Evolutionary conservation across 2,888 invertebrate species (phyloP), one percentile per base, ranked within the genome.

Genomic region (Protodeltote pygarga): DNA sequence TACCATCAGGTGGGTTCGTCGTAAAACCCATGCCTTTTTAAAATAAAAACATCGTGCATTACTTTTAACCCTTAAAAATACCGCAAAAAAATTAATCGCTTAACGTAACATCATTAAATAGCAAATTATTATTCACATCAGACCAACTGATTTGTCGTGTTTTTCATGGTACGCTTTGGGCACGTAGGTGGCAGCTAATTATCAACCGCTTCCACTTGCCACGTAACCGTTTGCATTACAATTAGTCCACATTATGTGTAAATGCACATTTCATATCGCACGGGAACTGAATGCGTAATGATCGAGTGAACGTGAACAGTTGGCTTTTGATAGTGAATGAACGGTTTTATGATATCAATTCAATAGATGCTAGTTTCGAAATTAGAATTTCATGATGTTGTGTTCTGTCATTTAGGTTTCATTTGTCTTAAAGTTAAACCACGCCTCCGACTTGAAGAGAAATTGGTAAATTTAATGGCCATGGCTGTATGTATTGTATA

Each of bases 161-260:
- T 59, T 59, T 59, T 59, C 54, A 54, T 5, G 11, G 37, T 27
- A 39, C 48, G 39, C 38, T 33, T 28, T 32, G 48, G 14, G 49
- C 66, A 66, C 65, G 61, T 65, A 57, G 42, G 38, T 49, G 48
- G 35, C 16, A 38, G 53, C 52, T 58, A 71, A 75, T 76, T 73
- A 70, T 65, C 61, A 53, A 9, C 40, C 48, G 31, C 23, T 40
- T 35, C 53, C 54, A 49, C 44, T 29, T 31, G 40, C 58, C 58
- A 35, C 66, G 60, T 50, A 53, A 54, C 70, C 61, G 71, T 73
- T 75, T 69, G 76, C 75, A 78, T 78, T 66, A 69, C 75, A 77
- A 80, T 77, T 77, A 77, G 71, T 50, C 50, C 35, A 55, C 70
- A 77, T 79, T 72, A 79, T 73, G 79, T 76, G 79, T 79, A 78